phyloP scores from a whole-genome alignment of 2,113 vertebrate species.

The Aphyosemion australe region DNA sequence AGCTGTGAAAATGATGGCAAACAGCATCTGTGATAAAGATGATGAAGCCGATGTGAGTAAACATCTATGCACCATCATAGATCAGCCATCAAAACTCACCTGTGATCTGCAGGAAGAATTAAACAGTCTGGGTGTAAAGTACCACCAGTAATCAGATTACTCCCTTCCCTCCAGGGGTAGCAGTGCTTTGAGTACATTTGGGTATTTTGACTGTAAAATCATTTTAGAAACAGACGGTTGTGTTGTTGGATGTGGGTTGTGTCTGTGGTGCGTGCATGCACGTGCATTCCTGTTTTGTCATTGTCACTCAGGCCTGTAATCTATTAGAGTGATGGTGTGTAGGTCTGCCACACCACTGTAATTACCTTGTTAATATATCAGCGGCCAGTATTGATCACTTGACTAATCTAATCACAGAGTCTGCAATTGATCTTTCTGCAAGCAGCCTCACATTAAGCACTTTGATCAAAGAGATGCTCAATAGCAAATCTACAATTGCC shows the following conservation, averaged over 20 bases:
- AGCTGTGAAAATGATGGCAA: too few species aligned
- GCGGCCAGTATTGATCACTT: conserved; percentile 91
- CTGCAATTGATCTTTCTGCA: conserved; percentile 91
- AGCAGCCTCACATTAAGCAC: conserved; percentile 87
- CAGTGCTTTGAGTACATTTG: too few species aligned
- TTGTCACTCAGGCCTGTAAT: conserved; percentile 15
- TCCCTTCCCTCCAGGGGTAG: conserved; percentile 33
- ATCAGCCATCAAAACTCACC: too few species aligned
- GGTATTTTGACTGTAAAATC: too few species aligned
- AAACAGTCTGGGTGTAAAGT: too few species aligned
- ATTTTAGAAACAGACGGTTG: conserved; percentile 29
- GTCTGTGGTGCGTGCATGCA: background rate
- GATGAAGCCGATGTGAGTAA: too few species aligned
- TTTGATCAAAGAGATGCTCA: conserved; percentile 85
- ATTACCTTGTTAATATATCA: conserved; percentile 99
- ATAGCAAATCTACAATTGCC: conserved; percentile 89
- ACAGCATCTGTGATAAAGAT: too few species aligned
- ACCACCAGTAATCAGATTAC: conserved; percentile 62
- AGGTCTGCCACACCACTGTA: conserved; percentile 72
- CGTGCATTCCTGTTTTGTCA: too few species aligned
- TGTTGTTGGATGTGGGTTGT: background rate
- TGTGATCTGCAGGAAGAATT: too few species aligned
- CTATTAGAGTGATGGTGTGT: conserved; percentile 21
- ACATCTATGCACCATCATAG: too few species aligned
- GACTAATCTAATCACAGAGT: conserved; percentile 94